phyloP scores from a whole-genome alignment of 2,113 vertebrate species.

The Prietella phreatophila region DNA sequence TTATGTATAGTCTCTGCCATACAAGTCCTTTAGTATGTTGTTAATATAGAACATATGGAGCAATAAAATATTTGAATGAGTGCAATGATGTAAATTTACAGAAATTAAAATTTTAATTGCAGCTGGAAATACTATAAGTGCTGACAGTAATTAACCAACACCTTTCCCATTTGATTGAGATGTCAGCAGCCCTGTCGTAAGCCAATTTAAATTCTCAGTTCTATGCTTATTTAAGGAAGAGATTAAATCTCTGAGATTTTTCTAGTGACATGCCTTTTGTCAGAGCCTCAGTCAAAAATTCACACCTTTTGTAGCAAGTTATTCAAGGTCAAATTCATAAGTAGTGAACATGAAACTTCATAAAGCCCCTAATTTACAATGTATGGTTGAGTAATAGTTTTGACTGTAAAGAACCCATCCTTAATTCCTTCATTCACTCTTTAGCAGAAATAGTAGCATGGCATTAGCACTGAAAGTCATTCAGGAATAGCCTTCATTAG shows the following conservation, averaged over 20 bases:
- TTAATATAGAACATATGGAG: not conserved
- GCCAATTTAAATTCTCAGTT: not conserved
- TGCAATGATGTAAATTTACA: not conserved
- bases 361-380: not conserved
- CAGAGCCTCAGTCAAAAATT: not conserved
- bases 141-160: not conserved
- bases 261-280: not conserved
- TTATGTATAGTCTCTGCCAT: not conserved
- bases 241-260: not conserved
- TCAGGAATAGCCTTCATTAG: slow-evolving; percentile 37
- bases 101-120: not conserved
- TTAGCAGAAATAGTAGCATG: slow-evolving; percentile 1
- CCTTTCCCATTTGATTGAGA: not conserved
- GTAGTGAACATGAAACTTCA: not conserved
- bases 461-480: slow-evolving; percentile 3
- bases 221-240: not conserved
- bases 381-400: not conserved
- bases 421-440: not conserved
- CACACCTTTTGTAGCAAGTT: not conserved
- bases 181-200: not conserved
- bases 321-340: not conserved
- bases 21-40: not conserved
- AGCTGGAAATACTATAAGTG: not conserved
- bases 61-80: not conserved
- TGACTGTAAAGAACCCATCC: not conserved